These are phyloP conservation scores for Lucifuga dentata DNA, from an alignment of 2,113 vertebrate genomes.

Conservation along the genomic window DNA sequence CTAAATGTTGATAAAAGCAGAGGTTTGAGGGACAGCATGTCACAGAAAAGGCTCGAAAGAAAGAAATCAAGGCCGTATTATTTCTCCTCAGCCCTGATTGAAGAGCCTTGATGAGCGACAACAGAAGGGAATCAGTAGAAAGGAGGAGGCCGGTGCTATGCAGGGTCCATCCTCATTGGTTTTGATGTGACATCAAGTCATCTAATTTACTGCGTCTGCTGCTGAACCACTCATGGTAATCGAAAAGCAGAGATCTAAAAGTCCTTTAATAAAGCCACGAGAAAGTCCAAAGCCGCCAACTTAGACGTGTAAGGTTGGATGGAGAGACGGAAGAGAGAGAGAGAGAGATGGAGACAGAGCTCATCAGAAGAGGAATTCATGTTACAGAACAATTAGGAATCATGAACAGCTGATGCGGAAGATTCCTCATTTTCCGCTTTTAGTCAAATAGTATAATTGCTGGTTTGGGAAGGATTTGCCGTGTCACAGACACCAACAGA, in stretches of 20 bases:
- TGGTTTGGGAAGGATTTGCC: neutral
- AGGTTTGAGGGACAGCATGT: slow-evolving; percentile 29
- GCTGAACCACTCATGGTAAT: slow-evolving; percentile 61
- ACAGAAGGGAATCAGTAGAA: slow-evolving; percentile 20
- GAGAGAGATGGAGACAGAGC: slow-evolving; percentile 1
- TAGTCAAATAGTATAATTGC: slow-evolving; percentile 33
- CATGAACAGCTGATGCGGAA: slow-evolving; percentile 31
- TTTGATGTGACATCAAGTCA: slow-evolving; percentile 68
- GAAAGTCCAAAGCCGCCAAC: slow-evolving; percentile 60
- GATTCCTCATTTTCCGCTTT: slow-evolving; percentile 26
- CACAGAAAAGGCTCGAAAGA: neutral
- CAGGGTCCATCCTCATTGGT: slow-evolving; percentile 50
- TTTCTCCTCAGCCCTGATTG: slow-evolving; percentile 31
- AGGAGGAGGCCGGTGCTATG: slow-evolving; percentile 24
- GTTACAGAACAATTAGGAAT: slow-evolving; percentile 83
- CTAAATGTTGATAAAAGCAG: slow-evolving; percentile 30
- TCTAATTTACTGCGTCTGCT: slow-evolving; percentile 64
- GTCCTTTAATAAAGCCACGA: slow-evolving; percentile 71
- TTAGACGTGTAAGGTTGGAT: slow-evolving; percentile 52
- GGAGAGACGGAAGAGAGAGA: slow-evolving; percentile 14
- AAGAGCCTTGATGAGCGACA: slow-evolving; percentile 40
- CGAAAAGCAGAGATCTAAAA: slow-evolving; percentile 64
- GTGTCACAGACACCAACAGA: neutral
- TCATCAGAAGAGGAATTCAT: slow-evolving; percentile 45
- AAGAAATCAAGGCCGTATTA: slow-evolving; percentile 38